These are phyloP conservation scores for Paratilapia polleni DNA, from an alignment of 2,113 vertebrate genomes.

Conservation along the genomic window DNA sequence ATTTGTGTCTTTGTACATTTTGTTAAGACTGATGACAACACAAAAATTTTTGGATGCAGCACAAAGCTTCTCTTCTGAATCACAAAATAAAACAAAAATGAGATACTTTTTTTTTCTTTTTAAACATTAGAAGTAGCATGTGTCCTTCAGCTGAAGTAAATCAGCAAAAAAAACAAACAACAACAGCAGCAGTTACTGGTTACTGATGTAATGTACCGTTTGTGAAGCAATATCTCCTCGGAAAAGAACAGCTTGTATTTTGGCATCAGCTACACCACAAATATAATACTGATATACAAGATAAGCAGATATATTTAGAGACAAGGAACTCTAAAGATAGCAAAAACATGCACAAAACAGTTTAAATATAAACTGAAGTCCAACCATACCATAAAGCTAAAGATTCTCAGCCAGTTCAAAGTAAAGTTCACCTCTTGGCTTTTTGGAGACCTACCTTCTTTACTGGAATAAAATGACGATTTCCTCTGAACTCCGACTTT, in stretches of 20 bases:
- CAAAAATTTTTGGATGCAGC: neutral
- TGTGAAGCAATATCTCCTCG: neutral
- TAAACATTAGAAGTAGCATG: too few species aligned
- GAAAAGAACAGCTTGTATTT: neutral
- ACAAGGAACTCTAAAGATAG: neutral
- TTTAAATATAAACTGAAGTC: neutral
- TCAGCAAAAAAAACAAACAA: neutral
- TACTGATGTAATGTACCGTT: neutral
- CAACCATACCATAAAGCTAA: neutral
- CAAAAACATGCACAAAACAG: neutral
- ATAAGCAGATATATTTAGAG: neutral
- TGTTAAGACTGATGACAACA: neutral
- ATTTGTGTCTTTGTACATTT: neutral
- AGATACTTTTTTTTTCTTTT: too few species aligned
- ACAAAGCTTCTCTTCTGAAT: neutral
- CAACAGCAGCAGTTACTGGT: neutral
- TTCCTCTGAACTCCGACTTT: neutral
- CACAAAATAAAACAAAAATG: neutral
- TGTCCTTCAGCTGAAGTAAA: neutral
- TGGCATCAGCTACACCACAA: neutral
- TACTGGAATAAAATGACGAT: neutral
- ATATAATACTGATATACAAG: neutral
- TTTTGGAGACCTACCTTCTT: constrained; percentile 39
- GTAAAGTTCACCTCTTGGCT: neutral
- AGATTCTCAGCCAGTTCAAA: neutral